Evolutionary conservation across 92 coral and sea anemone species (phyloP).

Genomic region (Paragorgia papillata): DNA sequence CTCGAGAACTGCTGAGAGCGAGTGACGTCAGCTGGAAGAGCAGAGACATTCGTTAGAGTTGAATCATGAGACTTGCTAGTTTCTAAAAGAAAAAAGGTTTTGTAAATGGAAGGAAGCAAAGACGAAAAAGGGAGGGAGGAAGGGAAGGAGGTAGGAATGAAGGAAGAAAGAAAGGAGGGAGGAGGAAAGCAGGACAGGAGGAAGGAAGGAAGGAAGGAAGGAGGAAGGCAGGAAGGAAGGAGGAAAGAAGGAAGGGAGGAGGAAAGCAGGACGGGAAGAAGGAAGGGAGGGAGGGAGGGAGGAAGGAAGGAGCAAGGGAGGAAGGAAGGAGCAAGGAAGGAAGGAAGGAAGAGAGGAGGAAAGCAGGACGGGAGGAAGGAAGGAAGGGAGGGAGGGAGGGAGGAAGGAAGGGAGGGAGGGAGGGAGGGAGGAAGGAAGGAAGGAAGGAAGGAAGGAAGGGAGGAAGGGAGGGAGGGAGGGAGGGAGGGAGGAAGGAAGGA

Average conservation of each 20-base stretch:
- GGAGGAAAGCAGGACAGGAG: too few species aligned
- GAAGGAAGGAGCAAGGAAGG: not conserved
- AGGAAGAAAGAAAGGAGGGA: conserved; percentile 1
- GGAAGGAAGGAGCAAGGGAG: not conserved
- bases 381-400: not conserved
- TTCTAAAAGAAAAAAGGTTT: conserved; percentile 2
- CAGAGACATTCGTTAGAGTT: conserved; percentile 29
- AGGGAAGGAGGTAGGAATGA: too few species aligned
- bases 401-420: not conserved
- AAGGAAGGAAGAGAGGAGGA: not conserved
- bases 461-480: not conserved
- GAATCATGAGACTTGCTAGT: conserved; percentile 10
- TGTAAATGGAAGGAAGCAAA: not conserved
- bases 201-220: too few species aligned
- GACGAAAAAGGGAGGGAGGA: not conserved
- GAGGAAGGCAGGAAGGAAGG: too few species aligned
- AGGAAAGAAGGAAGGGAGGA: too few species aligned
- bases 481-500: too few species aligned
- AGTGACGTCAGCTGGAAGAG: not conserved
- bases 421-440: not conserved
- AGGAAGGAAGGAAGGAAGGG: not conserved
- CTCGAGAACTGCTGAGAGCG: not conserved
- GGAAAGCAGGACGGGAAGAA: not conserved
- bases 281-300: not conserved
- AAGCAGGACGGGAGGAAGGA: not conserved